Conservation (phyloP, 2,888 invertebrate genomes). For the Eilema caniola region DNA sequence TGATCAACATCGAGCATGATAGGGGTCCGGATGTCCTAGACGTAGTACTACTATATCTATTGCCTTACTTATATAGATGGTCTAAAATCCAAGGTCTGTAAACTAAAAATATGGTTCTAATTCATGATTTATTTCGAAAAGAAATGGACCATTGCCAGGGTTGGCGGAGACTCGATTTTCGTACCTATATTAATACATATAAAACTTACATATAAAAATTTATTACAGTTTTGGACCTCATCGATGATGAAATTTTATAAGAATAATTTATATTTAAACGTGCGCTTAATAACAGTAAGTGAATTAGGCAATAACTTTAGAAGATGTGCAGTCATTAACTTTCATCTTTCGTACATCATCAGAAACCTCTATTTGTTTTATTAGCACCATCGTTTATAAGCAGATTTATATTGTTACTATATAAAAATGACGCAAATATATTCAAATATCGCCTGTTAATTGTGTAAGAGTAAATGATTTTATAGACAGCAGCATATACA, state of each 20-base stretch:
- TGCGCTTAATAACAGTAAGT: conserved; percentile 30
- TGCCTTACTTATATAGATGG: too few species aligned
- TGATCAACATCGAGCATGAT: too few species aligned
- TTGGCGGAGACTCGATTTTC: too few species aligned
- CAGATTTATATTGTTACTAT: conserved; percentile 77
- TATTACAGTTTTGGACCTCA: background rate
- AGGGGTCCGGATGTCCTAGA: too few species aligned
- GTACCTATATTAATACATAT: too few species aligned
- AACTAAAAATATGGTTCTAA: too few species aligned
- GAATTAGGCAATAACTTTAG: conserved; percentile 47
- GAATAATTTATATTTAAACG: conserved; percentile 37
- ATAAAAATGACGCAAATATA: conserved; percentile 81
- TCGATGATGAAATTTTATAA: conserved; percentile 13
- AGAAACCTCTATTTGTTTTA: conserved; percentile 57
- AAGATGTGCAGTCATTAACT: conserved; percentile 62
- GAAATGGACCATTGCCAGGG: too few species aligned
- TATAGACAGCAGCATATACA: conserved; percentile 76
- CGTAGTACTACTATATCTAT: too few species aligned
- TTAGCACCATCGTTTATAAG: conserved; percentile 74
- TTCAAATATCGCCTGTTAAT: conserved; percentile 81
- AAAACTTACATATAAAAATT: background rate
- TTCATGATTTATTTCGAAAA: too few species aligned
- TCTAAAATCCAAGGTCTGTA: too few species aligned
- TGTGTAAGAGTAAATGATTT: conserved; percentile 79
- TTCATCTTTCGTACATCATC: conserved; percentile 64